These are phyloP conservation scores for Sturnira hondurensis DNA, from an alignment of 2,113 vertebrate genomes.

Conservation along the genomic window DNA sequence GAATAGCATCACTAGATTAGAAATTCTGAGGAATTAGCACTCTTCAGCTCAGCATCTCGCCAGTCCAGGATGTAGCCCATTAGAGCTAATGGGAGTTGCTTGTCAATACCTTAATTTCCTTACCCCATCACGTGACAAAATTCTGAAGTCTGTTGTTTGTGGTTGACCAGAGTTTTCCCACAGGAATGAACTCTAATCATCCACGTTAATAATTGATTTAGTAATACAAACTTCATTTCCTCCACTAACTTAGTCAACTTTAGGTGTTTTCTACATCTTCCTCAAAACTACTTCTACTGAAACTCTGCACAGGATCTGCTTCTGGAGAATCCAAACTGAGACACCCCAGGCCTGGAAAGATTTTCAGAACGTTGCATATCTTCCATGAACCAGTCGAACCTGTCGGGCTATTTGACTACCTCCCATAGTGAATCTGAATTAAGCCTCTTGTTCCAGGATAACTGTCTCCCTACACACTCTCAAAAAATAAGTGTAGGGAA, in stretches of 20 bases:
- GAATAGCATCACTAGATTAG: neutral
- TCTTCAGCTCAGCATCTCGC: neutral
- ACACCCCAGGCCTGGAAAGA: neutral
- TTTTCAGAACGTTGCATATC: neutral
- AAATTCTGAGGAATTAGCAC: neutral
- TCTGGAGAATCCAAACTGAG: neutral
- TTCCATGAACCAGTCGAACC: neutral
- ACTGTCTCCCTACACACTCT: neutral
- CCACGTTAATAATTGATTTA: neutral
- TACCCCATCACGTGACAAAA: neutral
- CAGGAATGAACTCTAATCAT: neutral
- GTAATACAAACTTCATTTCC: neutral
- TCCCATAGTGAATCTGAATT: neutral
- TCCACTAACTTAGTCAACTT: neutral
- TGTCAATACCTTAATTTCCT: neutral
- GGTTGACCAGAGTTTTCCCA: neutral
- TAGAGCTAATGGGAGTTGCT: neutral
- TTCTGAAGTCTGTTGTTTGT: neutral
- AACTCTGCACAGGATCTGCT: neutral
- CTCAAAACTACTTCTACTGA: neutral
- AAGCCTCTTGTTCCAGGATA: neutral
- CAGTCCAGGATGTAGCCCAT: neutral
- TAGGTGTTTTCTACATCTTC: neutral
- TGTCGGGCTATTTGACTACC: neutral
- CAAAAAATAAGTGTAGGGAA: neutral